Evolutionary conservation across 2,113 vertebrate species (phyloP).

Genomic region (Pycnonotus jocosus): DNA sequence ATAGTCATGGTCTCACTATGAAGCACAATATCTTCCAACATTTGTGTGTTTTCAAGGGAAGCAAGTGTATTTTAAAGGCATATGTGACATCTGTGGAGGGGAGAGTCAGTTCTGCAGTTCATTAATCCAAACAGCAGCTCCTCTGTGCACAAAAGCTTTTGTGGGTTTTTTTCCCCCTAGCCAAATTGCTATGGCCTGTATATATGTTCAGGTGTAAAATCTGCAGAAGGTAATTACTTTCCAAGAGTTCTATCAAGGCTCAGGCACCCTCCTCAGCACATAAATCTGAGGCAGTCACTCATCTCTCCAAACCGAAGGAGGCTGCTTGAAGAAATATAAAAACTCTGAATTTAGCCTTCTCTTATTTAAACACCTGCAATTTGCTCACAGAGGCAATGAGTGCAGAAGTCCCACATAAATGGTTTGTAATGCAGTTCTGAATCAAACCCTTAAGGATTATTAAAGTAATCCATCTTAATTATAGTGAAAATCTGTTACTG

Average conservation of each 20-base stretch:
- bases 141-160: not conserved
- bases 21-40: not conserved
- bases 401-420: not conserved
- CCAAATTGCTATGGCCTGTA: not conserved
- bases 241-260: not conserved
- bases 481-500: conserved; percentile 42
- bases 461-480: conserved; percentile 69
- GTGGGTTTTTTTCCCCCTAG: not conserved
- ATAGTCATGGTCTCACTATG: not conserved
- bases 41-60: not conserved
- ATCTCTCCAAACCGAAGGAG: not conserved
- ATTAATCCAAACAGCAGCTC: not conserved
- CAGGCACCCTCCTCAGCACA: not conserved
- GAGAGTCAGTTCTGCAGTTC: not conserved
- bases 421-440: conserved; percentile 30
- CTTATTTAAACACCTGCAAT: not conserved
- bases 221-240: conserved; percentile 39
- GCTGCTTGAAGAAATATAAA: conserved; percentile 13
- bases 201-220: conserved; percentile 33
- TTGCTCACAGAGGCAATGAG: conserved; percentile 2
- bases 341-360: not conserved
- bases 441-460: conserved; percentile 55
- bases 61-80: not conserved
- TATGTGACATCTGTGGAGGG: not conserved
- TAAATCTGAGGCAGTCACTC: not conserved